Base-by-base conservation (phyloP, 2,113 vertebrate species). In the Tragelaphus scriptus region DNA sequence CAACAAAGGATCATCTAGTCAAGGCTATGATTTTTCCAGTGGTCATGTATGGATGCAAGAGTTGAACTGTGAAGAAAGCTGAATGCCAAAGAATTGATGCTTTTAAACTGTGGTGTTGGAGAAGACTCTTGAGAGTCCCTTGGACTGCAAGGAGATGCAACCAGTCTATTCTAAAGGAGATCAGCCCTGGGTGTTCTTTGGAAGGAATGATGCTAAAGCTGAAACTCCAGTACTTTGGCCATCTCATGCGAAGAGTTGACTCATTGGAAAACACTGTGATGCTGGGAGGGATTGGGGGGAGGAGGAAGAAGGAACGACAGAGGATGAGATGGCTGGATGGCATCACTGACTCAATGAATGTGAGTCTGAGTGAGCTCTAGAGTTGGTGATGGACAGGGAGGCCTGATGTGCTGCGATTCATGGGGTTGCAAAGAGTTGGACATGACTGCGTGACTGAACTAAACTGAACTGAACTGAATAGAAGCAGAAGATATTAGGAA, bases 351-450 rank as follows among this genome's bases (percentile, higher is more conserved):
- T 30, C 13, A 0, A 61, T 6, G 59, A 13, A 61, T 0, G 1
- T 61, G 59, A 61, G 13, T 61, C 0, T 30, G 59, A 30, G 12
- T 61, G 28, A 30, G 30, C 28, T 61, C 59, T 0, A 0, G 28
- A 30, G 12, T 6, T 61, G 28, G 26, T 30, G 13, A 61, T 61
- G 59, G 13, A 61, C 28, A 30, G 28, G 12, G 13, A 30, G 13
- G 59, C 59, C 28, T 61, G 59, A 26, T 1, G 0, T 61, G 5
- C 14, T 61, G 28, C 0, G 0, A 61, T 30, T 61, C 28, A 15
- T 0, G 2, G 59, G 59, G 59, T 61, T 0, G 1, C 28, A n/a
- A n/a, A 30, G 26, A 30, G 13, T 61, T 0, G 0, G 26, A 61
- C 59, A 61, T 0, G 0, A 6, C 6, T 61, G 28, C 30, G 28